phyloP scores from a whole-genome alignment of 2,888 invertebrate genomes.

The Kuschelorhynchus macadamiae region DNA sequence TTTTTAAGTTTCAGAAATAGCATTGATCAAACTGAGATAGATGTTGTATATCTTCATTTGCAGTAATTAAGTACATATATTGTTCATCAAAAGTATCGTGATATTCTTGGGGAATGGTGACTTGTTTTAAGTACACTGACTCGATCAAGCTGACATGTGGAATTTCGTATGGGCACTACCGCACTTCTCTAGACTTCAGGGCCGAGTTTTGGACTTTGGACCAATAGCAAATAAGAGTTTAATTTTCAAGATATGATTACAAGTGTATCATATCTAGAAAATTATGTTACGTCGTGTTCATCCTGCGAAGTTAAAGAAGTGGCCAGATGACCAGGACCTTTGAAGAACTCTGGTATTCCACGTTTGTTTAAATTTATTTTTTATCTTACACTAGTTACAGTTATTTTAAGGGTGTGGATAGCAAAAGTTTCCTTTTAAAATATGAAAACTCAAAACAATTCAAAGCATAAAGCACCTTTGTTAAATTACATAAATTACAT shows the following conservation, averaged over 20 bases:
- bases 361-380: constrained; percentile 18
- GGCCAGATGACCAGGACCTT: neutral
- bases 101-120: too few species aligned
- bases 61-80: too few species aligned
- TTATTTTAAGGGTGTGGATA: constrained; percentile 15
- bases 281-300: neutral
- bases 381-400: constrained; percentile 1
- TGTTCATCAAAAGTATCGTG: too few species aligned
- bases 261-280: constrained; percentile 2
- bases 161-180: constrained; percentile 1
- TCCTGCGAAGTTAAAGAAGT: neutral
- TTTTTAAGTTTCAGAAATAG: constrained; percentile 22
- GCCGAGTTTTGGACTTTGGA: neutral
- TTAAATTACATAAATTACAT: too few species aligned
- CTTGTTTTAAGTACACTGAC: too few species aligned
- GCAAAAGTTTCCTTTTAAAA: constrained; percentile 1
- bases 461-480: too few species aligned
- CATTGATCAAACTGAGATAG: neutral
- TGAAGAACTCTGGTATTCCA: constrained; percentile 24
- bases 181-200: too few species aligned
- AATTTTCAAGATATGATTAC: constrained; percentile 5
- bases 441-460: constrained; percentile 11
- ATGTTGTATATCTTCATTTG: neutral
- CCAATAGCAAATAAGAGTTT: neutral
- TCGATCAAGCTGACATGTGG: neutral